Base-by-base conservation (phyloP, 2,888 invertebrate species). In the Agrilus biguttatus region DNA sequence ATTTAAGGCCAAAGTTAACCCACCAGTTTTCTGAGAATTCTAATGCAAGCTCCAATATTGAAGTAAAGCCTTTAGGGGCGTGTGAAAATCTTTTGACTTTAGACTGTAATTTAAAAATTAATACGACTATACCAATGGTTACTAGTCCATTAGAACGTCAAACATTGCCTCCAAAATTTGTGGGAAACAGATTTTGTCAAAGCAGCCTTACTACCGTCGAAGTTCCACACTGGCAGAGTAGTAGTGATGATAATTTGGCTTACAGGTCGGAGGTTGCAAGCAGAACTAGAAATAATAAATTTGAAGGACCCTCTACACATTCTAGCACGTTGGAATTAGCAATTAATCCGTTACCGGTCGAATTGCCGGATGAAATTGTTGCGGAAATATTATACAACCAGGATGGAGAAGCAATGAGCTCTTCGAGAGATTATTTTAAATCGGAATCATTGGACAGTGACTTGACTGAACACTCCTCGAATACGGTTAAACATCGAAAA, bases 61-160 rank as follows among this genome's bases (percentile, higher is more conserved):
- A 73, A 5, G 60, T 66, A 2, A 72, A 68, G 41, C 66, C 67
- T 14, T 76, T 75, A 50, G 71, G 74, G 64, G 79, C 78, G 8
- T 81, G 78, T 57, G 81, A 82, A 61, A 75, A 83, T 68, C 65
- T 83, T 48, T 71, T 74, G 10, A 75, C 77, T 60, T 70, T 81
- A 55, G 74, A 77, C 56, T 77, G 75, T 54, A 73, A 74, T 59
- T 69, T 69, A 8, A 70, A 70, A 58, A 70, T 78, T 36, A 65
- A 67, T 50, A 54, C 51, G 5, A 49, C 52, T 34, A 53, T 56
- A 7, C 53, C 57, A n/a, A 55, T 48, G 40, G 40, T 45, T 28
- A 56, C 55, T 46, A 44, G 58, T 34, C 62, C 62, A 10, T 52
- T 54, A 47, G 73, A 71, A 32, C 69, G 81, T 23, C 78, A 78